Evolutionary conservation across 2,797 vertebrate species (phyloP).

Genomic region (Pagetopsis macropterus): DNA sequence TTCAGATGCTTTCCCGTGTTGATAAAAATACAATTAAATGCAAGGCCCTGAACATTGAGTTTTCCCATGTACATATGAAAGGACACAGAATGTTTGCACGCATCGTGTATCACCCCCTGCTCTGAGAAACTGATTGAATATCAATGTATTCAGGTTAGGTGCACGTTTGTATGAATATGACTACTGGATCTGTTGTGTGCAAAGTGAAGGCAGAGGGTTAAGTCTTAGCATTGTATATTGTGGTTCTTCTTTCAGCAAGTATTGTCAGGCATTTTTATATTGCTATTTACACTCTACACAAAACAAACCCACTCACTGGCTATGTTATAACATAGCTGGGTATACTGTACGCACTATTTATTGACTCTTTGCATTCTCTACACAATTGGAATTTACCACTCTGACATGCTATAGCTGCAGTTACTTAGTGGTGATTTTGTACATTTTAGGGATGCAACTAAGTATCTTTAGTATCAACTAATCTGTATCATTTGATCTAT

Average conservation of each 20-base stretch:
- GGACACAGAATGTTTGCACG: conserved; percentile 39
- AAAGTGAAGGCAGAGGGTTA: conserved; percentile 16
- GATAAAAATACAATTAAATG: conserved; percentile 21
- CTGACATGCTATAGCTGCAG: background rate
- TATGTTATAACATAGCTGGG: background rate
- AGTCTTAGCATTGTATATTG: background rate
- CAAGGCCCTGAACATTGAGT: background rate
- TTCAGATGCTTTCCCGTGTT: conserved; percentile 25
- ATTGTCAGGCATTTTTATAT: conserved; percentile 9
- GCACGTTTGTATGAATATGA: conserved; percentile 5
- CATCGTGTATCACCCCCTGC: conserved; percentile 24
- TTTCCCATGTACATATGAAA: conserved; percentile 30
- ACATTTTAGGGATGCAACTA: background rate
- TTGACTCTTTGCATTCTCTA: background rate
- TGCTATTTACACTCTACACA: background rate
- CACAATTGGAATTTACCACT: background rate
- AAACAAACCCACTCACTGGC: background rate
- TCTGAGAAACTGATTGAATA: conserved; percentile 22
- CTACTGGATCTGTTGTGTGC: conserved; percentile 4
- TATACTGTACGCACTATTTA: background rate
- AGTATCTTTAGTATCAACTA: background rate
- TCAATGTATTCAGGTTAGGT: conserved; percentile 1
- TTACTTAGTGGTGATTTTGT: no score
- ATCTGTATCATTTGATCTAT: background rate
- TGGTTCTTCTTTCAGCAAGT: conserved; percentile 2